phyloP scores from a whole-genome alignment of 2,888 invertebrate species.

The Acanthosepion lycidas region DNA sequence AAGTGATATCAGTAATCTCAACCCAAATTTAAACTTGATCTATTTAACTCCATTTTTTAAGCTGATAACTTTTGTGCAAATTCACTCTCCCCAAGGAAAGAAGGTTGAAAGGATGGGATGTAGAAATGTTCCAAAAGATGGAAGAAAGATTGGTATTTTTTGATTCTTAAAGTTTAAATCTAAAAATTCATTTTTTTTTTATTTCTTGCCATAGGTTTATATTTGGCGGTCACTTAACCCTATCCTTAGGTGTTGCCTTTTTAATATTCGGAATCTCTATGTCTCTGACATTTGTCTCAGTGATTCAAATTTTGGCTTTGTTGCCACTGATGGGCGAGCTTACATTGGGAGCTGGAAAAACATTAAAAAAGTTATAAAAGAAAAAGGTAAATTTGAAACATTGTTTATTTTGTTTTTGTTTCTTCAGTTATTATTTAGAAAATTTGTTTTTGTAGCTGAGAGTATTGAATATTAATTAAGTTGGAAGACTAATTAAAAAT shows the following conservation, averaged over 20 bases:
- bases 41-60: too few relatives aligned
- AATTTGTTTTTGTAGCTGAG: too few relatives aligned
- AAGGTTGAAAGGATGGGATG: too few relatives aligned
- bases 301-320: constrained; percentile 79
- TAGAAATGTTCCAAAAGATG: too few relatives aligned
- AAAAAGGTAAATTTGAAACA: background rate
- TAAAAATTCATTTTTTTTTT: background rate
- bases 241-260: constrained; percentile 77
- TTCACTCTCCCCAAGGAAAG: too few relatives aligned
- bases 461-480: too few relatives aligned
- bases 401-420: too few relatives aligned
- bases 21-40: too few relatives aligned
- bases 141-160: background rate
- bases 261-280: constrained; percentile 79
- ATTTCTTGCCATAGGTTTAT: constrained; percentile 74
- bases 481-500: too few relatives aligned
- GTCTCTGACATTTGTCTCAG: constrained; percentile 80
- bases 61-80: too few relatives aligned
- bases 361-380: constrained; percentile 48
- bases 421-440: too few relatives aligned
- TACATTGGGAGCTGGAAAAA: constrained; percentile 77
- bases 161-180: background rate
- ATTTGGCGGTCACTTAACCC: constrained; percentile 81
- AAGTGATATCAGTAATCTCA: too few relatives aligned
- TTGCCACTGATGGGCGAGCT: constrained; percentile 82